Percentiles rank a stretch among this genome's conserved stretches.
phyloP scores from a whole-genome alignment of 2,113 vertebrate genomes.

The Balaeniceps rex region DNA sequence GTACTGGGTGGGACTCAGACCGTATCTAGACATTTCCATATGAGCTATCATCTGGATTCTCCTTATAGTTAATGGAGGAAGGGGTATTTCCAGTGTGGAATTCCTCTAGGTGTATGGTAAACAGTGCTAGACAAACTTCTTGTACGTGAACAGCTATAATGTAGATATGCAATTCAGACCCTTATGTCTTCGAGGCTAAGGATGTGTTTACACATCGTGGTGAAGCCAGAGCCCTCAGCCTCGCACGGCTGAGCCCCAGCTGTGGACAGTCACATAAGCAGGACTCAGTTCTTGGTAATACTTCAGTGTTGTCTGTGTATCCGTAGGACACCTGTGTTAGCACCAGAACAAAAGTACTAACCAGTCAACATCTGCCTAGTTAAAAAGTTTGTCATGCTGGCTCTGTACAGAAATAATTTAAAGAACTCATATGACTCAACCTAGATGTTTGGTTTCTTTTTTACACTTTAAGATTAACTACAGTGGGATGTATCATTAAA shows the following conservation, averaged over 20 bases:
- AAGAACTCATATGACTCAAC: neutral
- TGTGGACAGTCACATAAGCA: neutral
- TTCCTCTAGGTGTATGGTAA: rapidly evolving
- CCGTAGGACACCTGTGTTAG: neutral
- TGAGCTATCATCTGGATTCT: neutral
- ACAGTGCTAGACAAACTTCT: neutral
- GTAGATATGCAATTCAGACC: neutral
- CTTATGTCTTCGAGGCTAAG: neutral
- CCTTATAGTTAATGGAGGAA: neutral
- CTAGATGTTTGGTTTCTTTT: neutral
- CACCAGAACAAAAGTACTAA: neutral
- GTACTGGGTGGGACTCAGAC: neutral
- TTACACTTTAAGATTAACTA: neutral
- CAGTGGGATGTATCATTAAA: neutral
- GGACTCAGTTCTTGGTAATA: neutral
- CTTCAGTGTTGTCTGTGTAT: neutral
- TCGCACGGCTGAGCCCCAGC: rapidly evolving
- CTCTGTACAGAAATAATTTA: neutral
- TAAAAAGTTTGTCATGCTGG: neutral
- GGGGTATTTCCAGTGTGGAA: neutral
- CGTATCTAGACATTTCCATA: neutral
- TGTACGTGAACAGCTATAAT: rapidly evolving
- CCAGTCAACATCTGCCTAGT: neutral
- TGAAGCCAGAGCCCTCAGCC: neutral
- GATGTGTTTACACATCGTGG: rapidly evolving